phyloP scores from a whole-genome alignment of 2,888 invertebrate species.

The Stratiomys singularior region DNA sequence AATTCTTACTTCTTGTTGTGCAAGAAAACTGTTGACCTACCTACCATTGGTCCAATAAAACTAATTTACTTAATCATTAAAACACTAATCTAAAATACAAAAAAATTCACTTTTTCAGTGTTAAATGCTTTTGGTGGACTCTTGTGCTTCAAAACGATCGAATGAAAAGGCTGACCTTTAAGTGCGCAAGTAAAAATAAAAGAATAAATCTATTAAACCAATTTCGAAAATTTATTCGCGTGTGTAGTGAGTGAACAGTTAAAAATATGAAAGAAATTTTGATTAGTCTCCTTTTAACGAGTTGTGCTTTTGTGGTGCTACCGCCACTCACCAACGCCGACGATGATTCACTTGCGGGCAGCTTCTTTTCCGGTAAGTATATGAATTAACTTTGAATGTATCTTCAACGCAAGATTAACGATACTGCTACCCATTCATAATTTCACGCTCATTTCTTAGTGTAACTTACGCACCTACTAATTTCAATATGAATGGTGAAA shows the following conservation, averaged over 20 bases:
- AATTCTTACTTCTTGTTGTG: no score
- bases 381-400: not conserved
- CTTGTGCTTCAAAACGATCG: no score
- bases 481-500: not conserved
- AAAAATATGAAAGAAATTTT: constrained; percentile 54
- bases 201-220: not conserved
- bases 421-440: not conserved
- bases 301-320: constrained; percentile 2
- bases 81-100: not conserved
- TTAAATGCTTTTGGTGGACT: not conserved
- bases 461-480: not conserved
- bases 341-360: constrained; percentile 84
- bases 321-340: constrained; percentile 57
- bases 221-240: not conserved
- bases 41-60: not conserved
- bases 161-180: not conserved
- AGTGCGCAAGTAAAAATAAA: not conserved
- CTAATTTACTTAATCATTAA: not conserved
- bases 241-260: not conserved
- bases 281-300: constrained; percentile 34
- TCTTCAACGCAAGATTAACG: not conserved
- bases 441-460: not conserved
- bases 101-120: constrained; percentile 1
- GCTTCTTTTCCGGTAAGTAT: constrained; percentile 80
- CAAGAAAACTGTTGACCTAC: not conserved